A percentile compares a stretch with the other conserved stretches of the same genome.
Conservation (phyloP, 2,113 vertebrate genomes). For the Malurus cyaneus region DNA sequence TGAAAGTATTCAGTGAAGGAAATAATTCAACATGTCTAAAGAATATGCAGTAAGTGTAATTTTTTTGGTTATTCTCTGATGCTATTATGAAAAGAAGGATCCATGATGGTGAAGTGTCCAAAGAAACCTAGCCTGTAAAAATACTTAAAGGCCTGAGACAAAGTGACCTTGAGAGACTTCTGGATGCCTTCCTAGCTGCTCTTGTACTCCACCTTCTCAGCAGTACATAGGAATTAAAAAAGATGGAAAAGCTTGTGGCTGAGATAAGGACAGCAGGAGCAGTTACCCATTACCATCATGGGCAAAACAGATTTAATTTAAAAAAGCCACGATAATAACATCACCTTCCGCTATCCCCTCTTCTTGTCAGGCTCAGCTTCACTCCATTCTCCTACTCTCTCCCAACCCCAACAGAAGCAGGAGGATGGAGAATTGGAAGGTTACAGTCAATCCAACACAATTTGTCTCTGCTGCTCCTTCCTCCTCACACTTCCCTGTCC, state of each 20-base stretch:
- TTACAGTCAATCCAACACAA: background rate
- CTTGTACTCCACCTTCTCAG: background rate
- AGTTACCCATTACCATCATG: background rate
- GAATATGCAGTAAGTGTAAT: background rate
- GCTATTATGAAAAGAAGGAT: background rate
- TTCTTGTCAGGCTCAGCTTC: background rate
- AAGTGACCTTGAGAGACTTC: background rate
- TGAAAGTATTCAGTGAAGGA: background rate
- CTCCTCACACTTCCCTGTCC: background rate
- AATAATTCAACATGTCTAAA: background rate
- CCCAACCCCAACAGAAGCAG: rapidly evolving
- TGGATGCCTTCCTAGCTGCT: background rate
- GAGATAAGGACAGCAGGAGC: background rate
- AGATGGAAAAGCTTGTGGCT: background rate
- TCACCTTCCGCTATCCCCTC: rapidly evolving
- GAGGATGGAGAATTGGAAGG: background rate
- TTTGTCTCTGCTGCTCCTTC: background rate
- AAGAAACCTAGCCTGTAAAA: background rate
- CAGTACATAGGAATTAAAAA: background rate
- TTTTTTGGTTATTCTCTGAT: background rate
- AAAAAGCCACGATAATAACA: background rate
- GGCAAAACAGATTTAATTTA: background rate
- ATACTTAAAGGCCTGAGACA: background rate
- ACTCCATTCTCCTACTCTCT: background rate
- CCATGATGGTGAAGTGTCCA: background rate